Percentiles rank a stretch among this genome's conserved stretches.
These are phyloP conservation scores for Morus bassanus DNA, from an alignment of 2,797 vertebrate species.

Conservation along the genomic window DNA sequence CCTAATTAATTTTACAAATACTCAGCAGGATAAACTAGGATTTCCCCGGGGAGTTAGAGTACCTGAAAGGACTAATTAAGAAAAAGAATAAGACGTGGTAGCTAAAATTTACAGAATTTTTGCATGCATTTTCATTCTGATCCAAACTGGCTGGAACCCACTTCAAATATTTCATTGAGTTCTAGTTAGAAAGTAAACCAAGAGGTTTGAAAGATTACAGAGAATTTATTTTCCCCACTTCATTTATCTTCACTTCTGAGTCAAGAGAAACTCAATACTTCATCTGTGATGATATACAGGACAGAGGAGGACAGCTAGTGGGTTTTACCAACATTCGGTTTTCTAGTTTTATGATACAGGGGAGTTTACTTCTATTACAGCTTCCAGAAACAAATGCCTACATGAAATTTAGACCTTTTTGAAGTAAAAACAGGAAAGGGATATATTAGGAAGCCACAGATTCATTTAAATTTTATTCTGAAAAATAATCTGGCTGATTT, in stretches of 20 bases:
- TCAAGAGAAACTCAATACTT: neutral
- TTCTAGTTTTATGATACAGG: neutral
- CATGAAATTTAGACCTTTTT: neutral
- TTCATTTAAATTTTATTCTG: neutral
- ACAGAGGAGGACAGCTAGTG: neutral
- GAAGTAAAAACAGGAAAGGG: neutral
- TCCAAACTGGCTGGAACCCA: neutral
- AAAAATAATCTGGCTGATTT: neutral
- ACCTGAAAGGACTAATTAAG: constrained; percentile 6
- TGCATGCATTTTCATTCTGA: neutral
- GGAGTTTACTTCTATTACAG: neutral
- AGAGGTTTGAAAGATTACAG: neutral
- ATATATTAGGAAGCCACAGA: neutral
- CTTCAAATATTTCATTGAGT: neutral
- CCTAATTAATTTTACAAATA: constrained; percentile 36
- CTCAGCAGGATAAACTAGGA: constrained; percentile 10
- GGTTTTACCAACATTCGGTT: neutral
- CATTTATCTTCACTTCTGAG: neutral
- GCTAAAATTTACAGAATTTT: neutral
- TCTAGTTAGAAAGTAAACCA: neutral
- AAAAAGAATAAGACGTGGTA: neutral
- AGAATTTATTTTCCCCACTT: neutral
- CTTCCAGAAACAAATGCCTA: neutral
- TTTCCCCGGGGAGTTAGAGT: neutral
- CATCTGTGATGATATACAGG: neutral